Base-by-base conservation (phyloP, 1,140 invertebrate species). In the Apocrypta bakeri region DNA sequence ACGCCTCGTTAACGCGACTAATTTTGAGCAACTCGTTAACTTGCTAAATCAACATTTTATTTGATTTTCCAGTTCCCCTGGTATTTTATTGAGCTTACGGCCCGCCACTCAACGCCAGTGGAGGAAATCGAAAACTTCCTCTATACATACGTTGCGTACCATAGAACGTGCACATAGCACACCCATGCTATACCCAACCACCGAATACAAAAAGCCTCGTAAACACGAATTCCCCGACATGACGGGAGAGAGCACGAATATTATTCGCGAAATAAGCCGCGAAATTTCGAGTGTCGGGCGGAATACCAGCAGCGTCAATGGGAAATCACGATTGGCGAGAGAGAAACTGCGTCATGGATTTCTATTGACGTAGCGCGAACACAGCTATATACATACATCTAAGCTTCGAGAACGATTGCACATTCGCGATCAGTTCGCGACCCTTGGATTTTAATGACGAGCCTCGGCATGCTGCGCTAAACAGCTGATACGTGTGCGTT, bases 241-340 rank as follows among this genome's bases (percentile, higher is more conserved):
- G 2, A n/a, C 6, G 9, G 1, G 63, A 29, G 24, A 63, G 61
- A n/a, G 63, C 25, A 27, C 63, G 63, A 27, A 66, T 37, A 37
- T 71, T 71, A 29, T 31, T 69, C 29, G 68, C 33, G 37, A 72
- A 72, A 72, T 72, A 72, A 72, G n/a, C 69, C 8, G 37, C n/a
- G 69, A 72, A 72, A 72, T 72, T 42, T 72, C 37, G 69, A 72
- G 69, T 42, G 69, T 37, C 37, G 37, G 4, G 69, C 21, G 25
- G 11, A 66, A 66, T 66, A 11, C 63, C 3, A 25, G 25, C 63
- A 8, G 24, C 25, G 63, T 66, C 63, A 66, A 66, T 66, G 63
- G 63, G 25, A 66, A 66, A 66, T 66, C 24, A 29, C 25, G 63
- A 29, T 27, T 27, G 25, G n/a, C n/a, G 63, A 24, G 25, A 25